A percentile compares a stretch with the other conserved stretches of the same genome.
phyloP scores from a whole-genome alignment of 2,113 vertebrate genomes.

The Philantomba maxwellii region DNA sequence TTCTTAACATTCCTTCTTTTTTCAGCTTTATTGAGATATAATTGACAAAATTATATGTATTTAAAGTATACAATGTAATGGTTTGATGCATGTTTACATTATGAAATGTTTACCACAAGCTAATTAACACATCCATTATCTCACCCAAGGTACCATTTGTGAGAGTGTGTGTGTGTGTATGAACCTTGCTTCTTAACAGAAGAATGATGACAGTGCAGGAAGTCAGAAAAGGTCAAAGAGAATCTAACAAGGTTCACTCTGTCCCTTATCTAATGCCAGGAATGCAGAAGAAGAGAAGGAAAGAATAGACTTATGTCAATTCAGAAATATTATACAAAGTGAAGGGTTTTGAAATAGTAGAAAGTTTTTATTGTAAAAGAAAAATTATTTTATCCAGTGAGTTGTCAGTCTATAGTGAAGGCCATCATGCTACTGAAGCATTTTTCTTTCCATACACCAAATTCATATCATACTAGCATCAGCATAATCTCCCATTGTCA shows the following conservation, averaged over 20 bases:
- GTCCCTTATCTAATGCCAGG: neutral
- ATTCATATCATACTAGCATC: neutral
- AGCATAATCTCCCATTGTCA: neutral
- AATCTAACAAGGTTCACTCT: neutral
- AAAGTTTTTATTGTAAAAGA: neutral
- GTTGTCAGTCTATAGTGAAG: neutral
- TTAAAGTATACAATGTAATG: neutral
- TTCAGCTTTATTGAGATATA: neutral
- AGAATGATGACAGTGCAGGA: neutral
- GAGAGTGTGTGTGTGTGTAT: neutral
- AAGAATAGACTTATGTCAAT: neutral
- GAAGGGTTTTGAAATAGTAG: constrained; percentile 9
- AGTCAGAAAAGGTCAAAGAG: neutral
- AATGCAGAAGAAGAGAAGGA: neutral
- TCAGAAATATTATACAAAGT: constrained; percentile 12
- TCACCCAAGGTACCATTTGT: neutral
- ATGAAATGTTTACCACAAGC: neutral
- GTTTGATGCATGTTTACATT: neutral
- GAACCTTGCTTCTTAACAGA: neutral
- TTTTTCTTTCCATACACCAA: neutral
- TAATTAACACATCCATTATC: neutral
- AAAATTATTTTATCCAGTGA: constrained; percentile 10
- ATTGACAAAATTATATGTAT: neutral
- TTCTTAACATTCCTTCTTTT: neutral
- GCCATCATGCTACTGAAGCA: neutral